phyloP scores from a whole-genome alignment of 2,113 vertebrate genomes.

The Dendropsophus ebraccatus region DNA sequence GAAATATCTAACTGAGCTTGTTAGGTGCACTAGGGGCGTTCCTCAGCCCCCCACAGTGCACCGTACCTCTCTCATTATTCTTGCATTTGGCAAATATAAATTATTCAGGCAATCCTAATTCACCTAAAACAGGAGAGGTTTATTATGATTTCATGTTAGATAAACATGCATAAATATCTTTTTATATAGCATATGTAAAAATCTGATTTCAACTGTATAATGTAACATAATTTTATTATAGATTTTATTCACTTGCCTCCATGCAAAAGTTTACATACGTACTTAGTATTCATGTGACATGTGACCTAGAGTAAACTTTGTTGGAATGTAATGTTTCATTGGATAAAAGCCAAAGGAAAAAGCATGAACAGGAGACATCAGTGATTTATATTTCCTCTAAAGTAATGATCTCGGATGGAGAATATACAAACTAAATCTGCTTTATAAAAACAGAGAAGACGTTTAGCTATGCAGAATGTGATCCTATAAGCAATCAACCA shows the following conservation, averaged over 20 bases:
- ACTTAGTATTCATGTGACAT: conserved; percentile 25
- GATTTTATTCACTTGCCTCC: background rate
- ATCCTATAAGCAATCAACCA: conserved; percentile 12
- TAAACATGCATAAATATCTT: too few species aligned
- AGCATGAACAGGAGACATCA: conserved; percentile 15
- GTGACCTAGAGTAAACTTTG: conserved; percentile 25
- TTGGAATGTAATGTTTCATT: conserved; percentile 39
- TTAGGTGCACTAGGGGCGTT: too few species aligned
- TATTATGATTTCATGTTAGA: too few species aligned
- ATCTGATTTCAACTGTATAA: too few species aligned
- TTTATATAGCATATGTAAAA: too few species aligned
- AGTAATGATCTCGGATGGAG: conserved; percentile 14
- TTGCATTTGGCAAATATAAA: too few species aligned
- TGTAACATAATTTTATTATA: background rate
- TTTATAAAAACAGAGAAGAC: background rate
- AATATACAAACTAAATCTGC: background rate
- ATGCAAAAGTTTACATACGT: background rate
- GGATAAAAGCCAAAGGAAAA: conserved; percentile 4
- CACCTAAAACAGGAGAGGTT: too few species aligned
- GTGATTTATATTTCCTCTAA: conserved; percentile 31
- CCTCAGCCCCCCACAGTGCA: too few species aligned
- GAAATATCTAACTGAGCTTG: too few species aligned
- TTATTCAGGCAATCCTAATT: too few species aligned
- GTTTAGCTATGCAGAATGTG: conserved; percentile 27
- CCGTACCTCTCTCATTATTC: too few species aligned